Conservation (phyloP, 2,888 invertebrate genomes). For the Machimus rusticus region DNA sequence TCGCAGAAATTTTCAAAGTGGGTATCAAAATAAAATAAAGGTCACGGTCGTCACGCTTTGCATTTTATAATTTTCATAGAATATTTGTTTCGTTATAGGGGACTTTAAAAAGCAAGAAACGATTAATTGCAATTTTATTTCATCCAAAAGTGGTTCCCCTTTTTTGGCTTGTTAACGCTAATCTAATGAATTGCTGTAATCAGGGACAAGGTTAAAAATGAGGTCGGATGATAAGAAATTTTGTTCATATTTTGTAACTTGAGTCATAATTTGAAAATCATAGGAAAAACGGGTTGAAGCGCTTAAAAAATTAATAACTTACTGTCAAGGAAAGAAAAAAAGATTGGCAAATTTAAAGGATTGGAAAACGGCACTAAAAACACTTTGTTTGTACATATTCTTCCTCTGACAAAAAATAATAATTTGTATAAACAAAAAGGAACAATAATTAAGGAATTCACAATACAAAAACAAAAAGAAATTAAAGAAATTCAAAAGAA, state of each 20-base stretch:
- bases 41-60: too few species aligned
- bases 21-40: too few species aligned
- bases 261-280: not conserved
- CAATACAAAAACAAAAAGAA: not conserved
- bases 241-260: not conserved
- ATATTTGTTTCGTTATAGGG: too few species aligned
- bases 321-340: not conserved
- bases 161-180: too few species aligned
- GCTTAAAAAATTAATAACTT: not conserved
- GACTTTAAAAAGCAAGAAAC: too few species aligned
- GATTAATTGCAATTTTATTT: too few species aligned
- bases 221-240: too few species aligned
- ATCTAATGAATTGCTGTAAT: too few species aligned
- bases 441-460: not conserved
- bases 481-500: not conserved
- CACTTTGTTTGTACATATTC: constrained; percentile 26
- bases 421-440: not conserved
- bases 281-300: not conserved
- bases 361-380: not conserved
- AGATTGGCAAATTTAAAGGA: not conserved
- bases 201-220: too few species aligned
- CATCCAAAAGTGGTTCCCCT: too few species aligned
- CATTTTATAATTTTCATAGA: too few species aligned
- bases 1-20: too few species aligned
- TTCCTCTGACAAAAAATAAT: not conserved